phyloP scores from a whole-genome alignment of 2,888 invertebrate species.

The Poecilobothrus nobilitatus region DNA sequence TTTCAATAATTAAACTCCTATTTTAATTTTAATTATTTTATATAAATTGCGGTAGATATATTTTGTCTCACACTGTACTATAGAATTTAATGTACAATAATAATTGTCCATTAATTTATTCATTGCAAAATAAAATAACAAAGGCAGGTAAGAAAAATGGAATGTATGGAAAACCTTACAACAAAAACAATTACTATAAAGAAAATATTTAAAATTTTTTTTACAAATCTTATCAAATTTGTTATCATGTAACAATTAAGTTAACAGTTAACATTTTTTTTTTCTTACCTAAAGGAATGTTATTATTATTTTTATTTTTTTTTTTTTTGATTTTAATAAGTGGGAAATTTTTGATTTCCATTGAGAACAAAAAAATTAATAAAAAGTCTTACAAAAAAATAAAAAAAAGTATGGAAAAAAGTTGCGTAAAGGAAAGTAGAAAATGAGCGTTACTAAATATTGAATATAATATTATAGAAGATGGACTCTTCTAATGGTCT shows the following conservation, averaged over 20 bases:
- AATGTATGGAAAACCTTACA: neutral
- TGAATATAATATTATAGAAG: too few species aligned
- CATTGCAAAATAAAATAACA: neutral
- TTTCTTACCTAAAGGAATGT: neutral
- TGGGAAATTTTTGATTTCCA: neutral
- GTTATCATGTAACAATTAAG: neutral
- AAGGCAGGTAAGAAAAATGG: neutral
- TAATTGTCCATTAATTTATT: neutral
- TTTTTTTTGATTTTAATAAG: neutral
- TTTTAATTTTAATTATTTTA: too few species aligned
- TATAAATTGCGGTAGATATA: too few species aligned
- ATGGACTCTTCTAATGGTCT: too few species aligned
- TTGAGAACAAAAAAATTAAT: too few species aligned
- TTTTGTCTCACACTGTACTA: neutral
- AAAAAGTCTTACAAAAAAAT: too few species aligned
- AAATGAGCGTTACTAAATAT: too few species aligned
- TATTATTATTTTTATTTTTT: too few species aligned
- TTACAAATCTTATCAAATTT: neutral
- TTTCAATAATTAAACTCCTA: too few species aligned
- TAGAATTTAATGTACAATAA: neutral
- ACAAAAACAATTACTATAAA: neutral
- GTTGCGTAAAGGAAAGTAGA: too few species aligned
- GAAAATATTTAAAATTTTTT: neutral
- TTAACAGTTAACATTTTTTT: neutral
- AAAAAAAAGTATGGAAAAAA: too few species aligned